A percentile compares a stretch with the other conserved stretches of the same genome.
These are phyloP conservation scores for Tinea semifulvella DNA, from an alignment of 2,888 invertebrate genomes.

Conservation along the genomic window DNA sequence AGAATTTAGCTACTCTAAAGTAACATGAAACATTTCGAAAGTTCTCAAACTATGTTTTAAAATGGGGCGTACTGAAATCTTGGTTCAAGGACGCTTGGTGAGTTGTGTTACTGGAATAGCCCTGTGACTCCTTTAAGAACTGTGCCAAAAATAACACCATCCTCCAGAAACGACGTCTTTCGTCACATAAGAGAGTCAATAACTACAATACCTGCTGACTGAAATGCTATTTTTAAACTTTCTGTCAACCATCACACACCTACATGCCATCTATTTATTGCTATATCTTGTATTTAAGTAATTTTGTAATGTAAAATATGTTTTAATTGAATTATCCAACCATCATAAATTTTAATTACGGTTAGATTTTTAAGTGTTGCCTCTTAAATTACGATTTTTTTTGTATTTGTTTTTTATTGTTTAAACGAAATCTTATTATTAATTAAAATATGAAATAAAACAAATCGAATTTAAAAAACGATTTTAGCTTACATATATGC, in stretches of 20 bases:
- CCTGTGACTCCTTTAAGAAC: conserved; percentile 33
- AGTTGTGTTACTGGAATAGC: conserved; percentile 43
- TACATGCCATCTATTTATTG: neutral
- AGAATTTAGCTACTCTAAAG: too few relatives aligned
- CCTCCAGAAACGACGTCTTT: conserved; percentile 24
- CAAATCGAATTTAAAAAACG: too few relatives aligned
- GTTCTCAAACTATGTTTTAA: conserved; percentile 18
- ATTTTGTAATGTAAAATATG: too few relatives aligned
- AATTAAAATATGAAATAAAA: too few relatives aligned
- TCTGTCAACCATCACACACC: conserved; percentile 2
- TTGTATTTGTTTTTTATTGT: too few relatives aligned
- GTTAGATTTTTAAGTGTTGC: too few relatives aligned
- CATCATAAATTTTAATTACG: too few relatives aligned
- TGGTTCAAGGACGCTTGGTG: conserved; percentile 43
- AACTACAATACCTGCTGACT: conserved; percentile 2
- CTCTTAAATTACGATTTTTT: too few relatives aligned
- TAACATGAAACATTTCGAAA: too few relatives aligned
- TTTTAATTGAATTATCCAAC: too few relatives aligned
- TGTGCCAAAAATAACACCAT: conserved; percentile 40
- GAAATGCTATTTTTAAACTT: conserved; percentile 11
- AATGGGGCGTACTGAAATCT: conserved; percentile 35
- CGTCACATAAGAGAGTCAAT: conserved; percentile 4
- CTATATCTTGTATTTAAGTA: neutral
- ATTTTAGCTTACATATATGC: too few relatives aligned
- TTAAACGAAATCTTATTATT: too few relatives aligned